Percentiles rank a stretch among this genome's conserved stretches.
Conservation (phyloP, 2,888 invertebrate genomes). For the Apamea monoglypha region DNA sequence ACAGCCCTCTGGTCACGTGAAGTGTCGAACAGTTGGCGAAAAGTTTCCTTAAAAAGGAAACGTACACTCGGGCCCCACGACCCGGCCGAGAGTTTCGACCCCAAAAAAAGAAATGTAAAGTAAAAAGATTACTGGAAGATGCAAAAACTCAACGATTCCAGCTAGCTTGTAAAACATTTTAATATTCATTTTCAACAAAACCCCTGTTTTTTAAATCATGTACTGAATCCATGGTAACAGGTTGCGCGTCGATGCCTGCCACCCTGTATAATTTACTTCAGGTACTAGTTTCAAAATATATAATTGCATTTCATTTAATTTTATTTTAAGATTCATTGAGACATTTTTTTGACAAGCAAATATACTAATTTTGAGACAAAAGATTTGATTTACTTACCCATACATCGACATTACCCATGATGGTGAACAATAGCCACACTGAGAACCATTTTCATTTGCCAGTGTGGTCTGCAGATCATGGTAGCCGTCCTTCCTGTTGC, state of each 20-base stretch:
- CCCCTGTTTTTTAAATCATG: no score
- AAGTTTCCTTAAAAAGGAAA: neutral
- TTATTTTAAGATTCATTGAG: neutral
- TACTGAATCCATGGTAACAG: no score
- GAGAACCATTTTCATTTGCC: constrained; percentile 91
- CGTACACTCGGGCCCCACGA: neutral
- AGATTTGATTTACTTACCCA: constrained; percentile 80
- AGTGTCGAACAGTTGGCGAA: neutral
- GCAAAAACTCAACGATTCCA: neutral
- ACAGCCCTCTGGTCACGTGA: neutral
- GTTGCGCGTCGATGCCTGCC: no score
- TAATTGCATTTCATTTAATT: neutral
- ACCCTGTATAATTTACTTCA: neutral
- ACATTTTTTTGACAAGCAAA: neutral
- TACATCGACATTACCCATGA: constrained; percentile 94
- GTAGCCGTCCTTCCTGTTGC: constrained; percentile 91
- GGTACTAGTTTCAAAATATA: neutral
- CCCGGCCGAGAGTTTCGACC: neutral
- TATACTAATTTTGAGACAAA: neutral
- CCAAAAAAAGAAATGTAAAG: neutral
- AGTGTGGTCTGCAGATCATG: constrained; percentile 91
- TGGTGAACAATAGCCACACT: constrained; percentile 94
- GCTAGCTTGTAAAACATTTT: neutral
- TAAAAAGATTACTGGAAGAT: neutral
- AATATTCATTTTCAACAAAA: no score